phyloP scores from a whole-genome alignment of 2,113 vertebrate species.

The Corythornis vintsioides region DNA sequence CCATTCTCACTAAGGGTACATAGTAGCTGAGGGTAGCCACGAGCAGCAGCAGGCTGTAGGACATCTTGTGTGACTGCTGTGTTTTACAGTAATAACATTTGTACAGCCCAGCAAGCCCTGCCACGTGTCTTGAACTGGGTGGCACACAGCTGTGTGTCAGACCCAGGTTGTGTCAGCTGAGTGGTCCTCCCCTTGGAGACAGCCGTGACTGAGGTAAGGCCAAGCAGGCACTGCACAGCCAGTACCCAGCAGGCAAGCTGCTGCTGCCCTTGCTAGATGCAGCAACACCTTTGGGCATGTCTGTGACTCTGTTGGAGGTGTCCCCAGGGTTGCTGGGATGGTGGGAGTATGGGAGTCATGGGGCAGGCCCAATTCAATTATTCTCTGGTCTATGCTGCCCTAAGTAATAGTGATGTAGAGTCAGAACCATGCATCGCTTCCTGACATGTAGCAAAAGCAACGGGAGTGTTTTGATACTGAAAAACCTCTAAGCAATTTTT shows the following conservation, averaged over 20 bases:
- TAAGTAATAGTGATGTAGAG: not conserved
- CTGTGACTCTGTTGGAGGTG: not conserved
- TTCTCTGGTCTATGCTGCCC: not conserved
- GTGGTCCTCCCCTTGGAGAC: not conserved
- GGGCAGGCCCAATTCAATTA: not conserved
- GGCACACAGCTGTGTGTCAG: not conserved
- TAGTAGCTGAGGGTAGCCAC: not conserved
- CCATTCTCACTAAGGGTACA: accelerated
- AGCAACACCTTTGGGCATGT: accelerated
- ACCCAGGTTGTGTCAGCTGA: accelerated
- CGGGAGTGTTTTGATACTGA: not conserved
- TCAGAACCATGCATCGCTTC: not conserved
- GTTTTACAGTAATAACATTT: not conserved
- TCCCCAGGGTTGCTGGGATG: not conserved
- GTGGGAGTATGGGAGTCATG: accelerated
- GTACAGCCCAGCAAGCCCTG: not conserved
- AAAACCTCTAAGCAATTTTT: not conserved
- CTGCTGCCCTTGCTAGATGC: not conserved
- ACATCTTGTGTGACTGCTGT: not conserved
- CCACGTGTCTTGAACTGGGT: accelerated
- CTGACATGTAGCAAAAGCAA: not conserved
- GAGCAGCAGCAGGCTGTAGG: not conserved
- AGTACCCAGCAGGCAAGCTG: accelerated
- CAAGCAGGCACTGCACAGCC: accelerated
- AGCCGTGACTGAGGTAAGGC: accelerated